phyloP scores from a whole-genome alignment of 2,797 vertebrate species.

The Sebastes umbrosus region DNA sequence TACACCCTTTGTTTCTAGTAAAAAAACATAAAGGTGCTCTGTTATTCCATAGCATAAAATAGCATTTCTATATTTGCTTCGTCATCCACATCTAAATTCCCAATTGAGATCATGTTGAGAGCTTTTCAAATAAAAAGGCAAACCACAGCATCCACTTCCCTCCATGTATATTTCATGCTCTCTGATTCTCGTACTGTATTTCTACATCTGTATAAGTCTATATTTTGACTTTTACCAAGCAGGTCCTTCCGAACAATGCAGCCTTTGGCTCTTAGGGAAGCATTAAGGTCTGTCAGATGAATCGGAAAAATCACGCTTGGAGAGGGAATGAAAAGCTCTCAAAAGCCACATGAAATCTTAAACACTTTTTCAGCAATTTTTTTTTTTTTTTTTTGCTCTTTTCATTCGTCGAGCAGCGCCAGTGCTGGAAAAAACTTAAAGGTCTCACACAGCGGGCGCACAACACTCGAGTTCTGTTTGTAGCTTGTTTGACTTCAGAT shows the following conservation, averaged over 20 bases:
- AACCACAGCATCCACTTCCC: slow-evolving; percentile 67
- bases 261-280: slow-evolving; percentile 66
- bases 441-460: background rate
- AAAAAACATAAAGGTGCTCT: slow-evolving; percentile 9
- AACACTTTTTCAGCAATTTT: slow-evolving; percentile 52
- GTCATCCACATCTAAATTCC: slow-evolving; percentile 61
- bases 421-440: slow-evolving; percentile 7
- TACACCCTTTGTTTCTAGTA: no score
- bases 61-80: slow-evolving; percentile 66
- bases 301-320: slow-evolving; percentile 58
- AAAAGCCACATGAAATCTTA: slow-evolving; percentile 78
- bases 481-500: slow-evolving; percentile 13
- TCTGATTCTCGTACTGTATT: slow-evolving; percentile 74
- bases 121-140: slow-evolving; percentile 63
- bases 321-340: slow-evolving; percentile 68
- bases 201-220: slow-evolving; percentile 73
- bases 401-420: slow-evolving; percentile 18
- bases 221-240: slow-evolving; percentile 62
- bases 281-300: slow-evolving; percentile 70
- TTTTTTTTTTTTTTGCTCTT: background rate
- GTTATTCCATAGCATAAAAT: slow-evolving; percentile 32
- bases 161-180: slow-evolving; percentile 75
- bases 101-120: slow-evolving; percentile 72
- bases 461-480: slow-evolving; percentile 18
- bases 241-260: slow-evolving; percentile 65